These are phyloP conservation scores for Drosophila paulistorum DNA, from an alignment of 1,140 invertebrate genomes.

Conservation along the genomic window DNA sequence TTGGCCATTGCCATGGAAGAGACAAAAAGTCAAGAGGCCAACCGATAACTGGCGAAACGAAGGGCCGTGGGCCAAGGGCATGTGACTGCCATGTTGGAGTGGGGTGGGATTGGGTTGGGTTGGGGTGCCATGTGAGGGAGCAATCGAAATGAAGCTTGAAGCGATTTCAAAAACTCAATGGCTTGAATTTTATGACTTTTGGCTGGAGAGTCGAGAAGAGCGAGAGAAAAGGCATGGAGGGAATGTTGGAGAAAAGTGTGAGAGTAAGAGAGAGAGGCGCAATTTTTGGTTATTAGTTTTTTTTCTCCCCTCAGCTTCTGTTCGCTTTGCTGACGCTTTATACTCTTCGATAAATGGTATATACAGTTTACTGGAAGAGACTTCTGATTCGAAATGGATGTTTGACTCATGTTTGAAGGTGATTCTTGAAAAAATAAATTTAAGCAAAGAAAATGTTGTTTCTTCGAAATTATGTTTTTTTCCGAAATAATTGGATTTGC, in stretches of 20 bases:
- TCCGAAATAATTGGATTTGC: no score
- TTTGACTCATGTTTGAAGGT: no score
- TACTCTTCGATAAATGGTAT: background rate
- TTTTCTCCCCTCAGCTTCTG: background rate
- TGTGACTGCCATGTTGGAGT: background rate
- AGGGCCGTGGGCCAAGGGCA: background rate
- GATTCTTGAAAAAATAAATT: no score
- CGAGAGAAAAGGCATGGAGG: background rate
- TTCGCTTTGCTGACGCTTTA: slow-evolving; percentile 7
- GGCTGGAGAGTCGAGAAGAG: slow-evolving; percentile 36
- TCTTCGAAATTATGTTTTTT: no score
- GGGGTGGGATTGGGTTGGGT: no score
- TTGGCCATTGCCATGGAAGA: slow-evolving; percentile 7
- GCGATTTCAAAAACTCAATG: slow-evolving; percentile 79
- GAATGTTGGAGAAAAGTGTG: background rate
- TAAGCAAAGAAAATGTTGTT: no score
- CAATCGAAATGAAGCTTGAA: slow-evolving; percentile 78
- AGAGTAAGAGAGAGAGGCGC: slow-evolving; percentile 16
- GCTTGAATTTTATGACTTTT: slow-evolving; percentile 79
- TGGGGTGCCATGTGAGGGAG: slow-evolving; percentile 11
- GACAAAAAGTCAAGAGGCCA: slow-evolving; percentile 66
- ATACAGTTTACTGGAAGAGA: background rate
- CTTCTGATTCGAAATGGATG: no score
- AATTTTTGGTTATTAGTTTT: slow-evolving; percentile 76
- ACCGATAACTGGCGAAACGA: slow-evolving; percentile 19